phyloP scores from a whole-genome alignment of 2,888 invertebrate genomes.

The Teleogryllus oceanicus region DNA sequence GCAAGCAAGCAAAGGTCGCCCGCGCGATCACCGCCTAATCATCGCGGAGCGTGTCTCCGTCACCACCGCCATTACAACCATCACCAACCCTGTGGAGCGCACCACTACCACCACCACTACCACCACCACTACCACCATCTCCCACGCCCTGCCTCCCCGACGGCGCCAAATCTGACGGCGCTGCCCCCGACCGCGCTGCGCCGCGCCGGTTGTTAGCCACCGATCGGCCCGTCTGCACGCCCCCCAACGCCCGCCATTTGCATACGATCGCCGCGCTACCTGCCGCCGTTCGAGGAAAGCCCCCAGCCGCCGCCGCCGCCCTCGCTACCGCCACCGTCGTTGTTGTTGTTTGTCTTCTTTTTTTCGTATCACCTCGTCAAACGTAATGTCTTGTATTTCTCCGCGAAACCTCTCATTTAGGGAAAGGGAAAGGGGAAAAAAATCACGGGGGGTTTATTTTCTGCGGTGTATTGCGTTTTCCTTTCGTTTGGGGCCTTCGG shows the following conservation, averaged over 20 bases:
- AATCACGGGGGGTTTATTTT: not conserved
- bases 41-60: not conserved
- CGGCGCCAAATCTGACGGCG: not conserved
- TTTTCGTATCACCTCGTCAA: constrained; percentile 18
- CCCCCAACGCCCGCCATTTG: not conserved
- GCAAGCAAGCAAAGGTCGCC: not conserved
- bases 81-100: too few species aligned
- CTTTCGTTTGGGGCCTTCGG: not conserved
- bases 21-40: not conserved
- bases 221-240: not conserved
- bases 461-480: not conserved
- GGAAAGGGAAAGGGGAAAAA: not conserved
- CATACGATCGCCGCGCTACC: too few species aligned
- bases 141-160: too few species aligned
- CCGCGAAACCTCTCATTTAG: not conserved
- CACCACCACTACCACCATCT: too few species aligned
- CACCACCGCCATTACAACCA: too few species aligned
- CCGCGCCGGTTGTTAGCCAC: not conserved
- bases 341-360: not conserved
- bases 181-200: not conserved
- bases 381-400: not conserved
- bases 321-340: not conserved
- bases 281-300: too few species aligned
- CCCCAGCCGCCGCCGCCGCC: not conserved
- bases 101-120: too few species aligned